phyloP scores from a whole-genome alignment of 2,888 invertebrate species.

The Xestobium rufovillosum region DNA sequence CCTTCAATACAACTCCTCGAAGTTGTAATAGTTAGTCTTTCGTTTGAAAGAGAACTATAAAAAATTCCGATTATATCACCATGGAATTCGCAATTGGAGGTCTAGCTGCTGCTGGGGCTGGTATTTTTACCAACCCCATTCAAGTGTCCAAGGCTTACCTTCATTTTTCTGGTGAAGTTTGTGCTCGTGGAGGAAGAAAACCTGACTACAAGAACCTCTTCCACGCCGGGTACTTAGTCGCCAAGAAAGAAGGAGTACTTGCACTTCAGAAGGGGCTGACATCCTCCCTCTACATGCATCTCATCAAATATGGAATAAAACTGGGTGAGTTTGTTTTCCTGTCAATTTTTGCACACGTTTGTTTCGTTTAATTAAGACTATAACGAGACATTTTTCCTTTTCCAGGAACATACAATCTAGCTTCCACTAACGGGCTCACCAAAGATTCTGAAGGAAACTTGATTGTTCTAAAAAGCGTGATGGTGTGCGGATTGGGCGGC shows the following conservation, averaged over 20 bases:
- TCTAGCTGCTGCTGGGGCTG: constrained; percentile 52
- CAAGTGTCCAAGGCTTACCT: constrained; percentile 85
- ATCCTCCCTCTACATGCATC: constrained; percentile 77
- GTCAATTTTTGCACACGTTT: no score
- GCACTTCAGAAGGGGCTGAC: constrained; percentile 73
- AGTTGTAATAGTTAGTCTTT: neutral
- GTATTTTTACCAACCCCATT: constrained; percentile 80
- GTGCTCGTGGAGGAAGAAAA: constrained; percentile 55
- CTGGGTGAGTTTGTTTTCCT: constrained; percentile 35
- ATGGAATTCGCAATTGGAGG: constrained; percentile 48
- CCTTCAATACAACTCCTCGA: neutral
- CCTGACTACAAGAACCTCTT: constrained; percentile 67
- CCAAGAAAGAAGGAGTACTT: constrained; percentile 60
- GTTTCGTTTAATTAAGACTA: no score
- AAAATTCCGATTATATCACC: neutral
- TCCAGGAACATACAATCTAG: constrained; percentile 35
- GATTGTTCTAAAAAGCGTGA: constrained; percentile 43
- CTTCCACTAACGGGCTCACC: constrained; percentile 36
- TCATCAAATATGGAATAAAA: constrained; percentile 55
- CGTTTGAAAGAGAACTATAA: no score
- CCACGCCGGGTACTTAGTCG: constrained; percentile 53
- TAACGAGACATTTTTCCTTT: no score
- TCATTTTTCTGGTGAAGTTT: constrained; percentile 61
- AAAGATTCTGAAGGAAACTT: constrained; percentile 46
- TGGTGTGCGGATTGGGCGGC: constrained; percentile 56